phyloP scores from a whole-genome alignment of 2,888 invertebrate species.

The Epinotia demarniana region DNA sequence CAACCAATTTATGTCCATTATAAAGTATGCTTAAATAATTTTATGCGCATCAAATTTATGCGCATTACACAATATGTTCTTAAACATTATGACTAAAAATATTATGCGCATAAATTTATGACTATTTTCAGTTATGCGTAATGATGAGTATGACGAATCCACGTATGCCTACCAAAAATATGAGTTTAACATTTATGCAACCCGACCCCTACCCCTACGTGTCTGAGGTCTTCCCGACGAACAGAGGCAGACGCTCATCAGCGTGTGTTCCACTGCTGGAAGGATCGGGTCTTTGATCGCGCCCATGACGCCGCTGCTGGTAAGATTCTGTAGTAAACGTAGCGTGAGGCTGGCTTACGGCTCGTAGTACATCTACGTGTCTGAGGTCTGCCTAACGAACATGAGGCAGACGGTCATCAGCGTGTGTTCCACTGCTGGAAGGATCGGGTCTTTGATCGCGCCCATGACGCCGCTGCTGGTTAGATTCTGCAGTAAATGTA shows the following conservation, averaged over 20 bases:
- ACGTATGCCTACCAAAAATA: too few relatives aligned
- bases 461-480: conserved; percentile 88
- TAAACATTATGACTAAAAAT: too few relatives aligned
- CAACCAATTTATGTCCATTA: too few relatives aligned
- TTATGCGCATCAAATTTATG: too few relatives aligned
- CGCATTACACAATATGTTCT: too few relatives aligned
- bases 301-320: conserved; percentile 87
- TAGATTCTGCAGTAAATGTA: conserved; percentile 51
- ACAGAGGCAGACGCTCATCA: conserved; percentile 84
- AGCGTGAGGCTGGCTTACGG: not conserved
- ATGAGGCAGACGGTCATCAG: conserved; percentile 85
- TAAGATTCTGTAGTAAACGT: conserved; percentile 59
- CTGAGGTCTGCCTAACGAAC: conserved; percentile 51
- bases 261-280: conserved; percentile 87
- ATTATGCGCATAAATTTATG: too few relatives aligned
- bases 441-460: conserved; percentile 87
- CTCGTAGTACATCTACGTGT: conserved; percentile 88
- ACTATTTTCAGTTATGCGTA: too few relatives aligned
- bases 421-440: conserved; percentile 87
- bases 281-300: conserved; percentile 87
- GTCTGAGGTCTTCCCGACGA: conserved; percentile 57
- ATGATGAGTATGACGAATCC: too few relatives aligned
- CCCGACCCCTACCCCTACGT: too few relatives aligned
- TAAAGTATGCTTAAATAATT: too few relatives aligned
- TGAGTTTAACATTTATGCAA: too few relatives aligned